Base-by-base conservation (phyloP, 1,140 invertebrate species). In the Zaprionus kolodkinae region DNA sequence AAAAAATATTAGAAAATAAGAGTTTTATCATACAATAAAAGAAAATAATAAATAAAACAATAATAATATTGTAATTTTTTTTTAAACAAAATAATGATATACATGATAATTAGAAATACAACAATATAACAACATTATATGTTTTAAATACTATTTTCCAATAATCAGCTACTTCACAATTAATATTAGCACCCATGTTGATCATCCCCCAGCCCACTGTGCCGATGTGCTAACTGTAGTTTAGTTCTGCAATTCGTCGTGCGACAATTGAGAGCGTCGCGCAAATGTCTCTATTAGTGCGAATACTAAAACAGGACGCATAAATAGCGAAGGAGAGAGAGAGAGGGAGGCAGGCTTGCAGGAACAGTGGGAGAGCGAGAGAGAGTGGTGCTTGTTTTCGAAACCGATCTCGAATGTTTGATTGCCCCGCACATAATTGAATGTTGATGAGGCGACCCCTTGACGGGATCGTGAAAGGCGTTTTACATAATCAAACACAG, bases 401-500 rank as follows among this genome's bases (percentile, higher is more conserved):
- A 62, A 50, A 33, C 36, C 35, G 61, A 63, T 66, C 59, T 62
- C 50, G 60, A 59, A 76, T 86, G 83, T 68, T 79, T 87, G 76
- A 88, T 83, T 88, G 72, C 76, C 52, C 6, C 40, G 40, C 40
- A 77, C 84, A 87, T 87, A 88, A 80, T 83, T 87, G 66, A 87
- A 88, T 80, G 84, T 68, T 81, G 85, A 88, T 88, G 84, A 84
- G 73, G 40, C 35, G 21, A 21, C 66, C 54, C 70, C 65, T 79
- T 86, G 78, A 86, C 81, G 82, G 78, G 65, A 30, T 76, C 79
- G 72, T 79, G 74, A 89, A 83, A 87, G 83, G 79, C 76, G 72
- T 84, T 88, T 88, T 88, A 84, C 84, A 88, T 88, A 88, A 84
- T 80, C 75, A 88, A 88, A 76, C 66, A 43, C n/a, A 43, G 3